phyloP scores from a whole-genome alignment of 2,888 invertebrate species.

The Callimorpha dominula region DNA sequence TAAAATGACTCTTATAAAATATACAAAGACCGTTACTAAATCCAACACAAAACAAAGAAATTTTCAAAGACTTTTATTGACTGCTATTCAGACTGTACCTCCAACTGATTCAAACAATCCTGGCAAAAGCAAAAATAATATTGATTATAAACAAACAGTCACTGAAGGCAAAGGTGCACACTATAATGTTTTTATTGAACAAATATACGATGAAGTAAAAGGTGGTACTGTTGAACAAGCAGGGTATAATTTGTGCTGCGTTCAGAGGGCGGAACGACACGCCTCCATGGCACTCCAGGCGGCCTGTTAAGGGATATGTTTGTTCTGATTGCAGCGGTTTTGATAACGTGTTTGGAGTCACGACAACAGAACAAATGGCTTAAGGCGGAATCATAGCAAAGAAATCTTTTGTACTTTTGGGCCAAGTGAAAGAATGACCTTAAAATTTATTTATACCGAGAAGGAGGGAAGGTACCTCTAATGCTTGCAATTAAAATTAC shows the following conservation, averaged over 20 bases:
- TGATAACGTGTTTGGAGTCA: conserved; percentile 25
- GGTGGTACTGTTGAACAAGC: conserved; percentile 40
- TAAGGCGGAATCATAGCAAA: not conserved
- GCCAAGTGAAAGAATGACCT: conserved; percentile 1
- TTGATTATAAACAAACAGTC: conserved; percentile 22
- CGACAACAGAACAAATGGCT: conserved; percentile 21
- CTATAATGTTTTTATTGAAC: conserved; percentile 22
- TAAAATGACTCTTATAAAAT: not conserved
- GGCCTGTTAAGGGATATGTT: conserved; percentile 65
- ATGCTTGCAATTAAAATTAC: not conserved
- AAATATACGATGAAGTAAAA: conserved; percentile 28
- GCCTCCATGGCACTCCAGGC: conserved; percentile 67
- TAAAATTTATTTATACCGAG: not conserved
- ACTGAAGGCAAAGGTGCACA: conserved; percentile 19
- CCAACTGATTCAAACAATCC: conserved; percentile 37
- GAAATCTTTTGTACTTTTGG: not conserved
- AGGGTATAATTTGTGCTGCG: conserved; percentile 70
- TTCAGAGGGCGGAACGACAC: conserved; percentile 71
- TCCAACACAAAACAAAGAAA: conserved; percentile 12
- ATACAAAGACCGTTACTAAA: conserved; percentile 2
- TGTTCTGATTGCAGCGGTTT: conserved; percentile 26
- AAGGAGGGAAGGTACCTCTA: not conserved
- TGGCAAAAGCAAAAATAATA: conserved; percentile 17
- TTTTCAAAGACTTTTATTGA: conserved; percentile 3
- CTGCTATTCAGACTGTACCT: conserved; percentile 17